Evolutionary conservation across 1,140 invertebrate species (phyloP), one percentile per base, ranked within the genome.

Genomic region (Drosophila mauritiana): DNA sequence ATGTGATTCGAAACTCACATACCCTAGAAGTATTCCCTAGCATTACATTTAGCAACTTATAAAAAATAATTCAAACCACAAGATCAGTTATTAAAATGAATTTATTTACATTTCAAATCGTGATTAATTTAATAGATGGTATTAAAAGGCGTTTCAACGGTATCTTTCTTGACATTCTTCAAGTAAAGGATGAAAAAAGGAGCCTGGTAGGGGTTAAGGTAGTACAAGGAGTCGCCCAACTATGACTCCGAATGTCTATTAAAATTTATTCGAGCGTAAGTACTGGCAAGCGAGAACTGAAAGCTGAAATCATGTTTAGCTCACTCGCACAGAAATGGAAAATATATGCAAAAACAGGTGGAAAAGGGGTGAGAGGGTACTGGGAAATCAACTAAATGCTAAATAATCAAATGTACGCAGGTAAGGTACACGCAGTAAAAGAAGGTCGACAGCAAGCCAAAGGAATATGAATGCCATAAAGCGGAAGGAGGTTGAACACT

Each of bases 261-360:
- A 88, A 88, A 88, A 88, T 89, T 83, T 88, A 88, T 88, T 89
- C 84, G 83, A 88, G 83, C 84, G 80, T 83, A 88, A 89, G 83
- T 79, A 83, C 82, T 88, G 79, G 58, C 58, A 62, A 83, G 83
- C 70, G 61, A 36, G 72, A 84, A 59, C 56, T 75, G 57, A 85
- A 85, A 86, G 80, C 81, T 88, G 84, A 88, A 88, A 83, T 88
- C 82, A 86, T 86, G 82, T 82, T 88, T 72, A 68, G 79, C 82
- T 77, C 80, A 85, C 81, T 78, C 72, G 54, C 37, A 73, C 48
- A 73, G 73, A 77, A 89, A 80, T 69, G 68, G 67, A 89, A 88
- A 89, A 88, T 82, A 89, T 83, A 89, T 83, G 73, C 79, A 77
- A 76, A 56, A 12, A 11, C 51, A 27, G 36, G 36, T 15, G 67